Percentiles rank a stretch among this genome's conserved stretches.
Conservation (phyloP, 1,140 invertebrate species). For the Eupristina koningsbergeri region DNA sequence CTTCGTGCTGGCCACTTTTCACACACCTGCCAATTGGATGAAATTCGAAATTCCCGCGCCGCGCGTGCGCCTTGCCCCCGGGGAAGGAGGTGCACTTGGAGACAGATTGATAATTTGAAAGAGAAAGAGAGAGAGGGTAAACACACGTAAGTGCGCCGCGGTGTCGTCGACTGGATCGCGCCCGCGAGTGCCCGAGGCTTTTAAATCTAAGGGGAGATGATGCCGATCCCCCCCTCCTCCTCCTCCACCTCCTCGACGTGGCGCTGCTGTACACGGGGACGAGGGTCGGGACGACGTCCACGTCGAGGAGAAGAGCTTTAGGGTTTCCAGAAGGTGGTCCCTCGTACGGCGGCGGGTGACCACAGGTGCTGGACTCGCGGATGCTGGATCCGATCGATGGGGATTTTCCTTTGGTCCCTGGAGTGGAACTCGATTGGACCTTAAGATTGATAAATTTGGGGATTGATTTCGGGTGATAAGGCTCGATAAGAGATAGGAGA, state of each 20-base stretch:
- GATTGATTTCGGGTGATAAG: background rate
- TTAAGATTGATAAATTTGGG: background rate
- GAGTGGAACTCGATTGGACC: background rate
- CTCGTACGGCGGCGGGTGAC: no score
- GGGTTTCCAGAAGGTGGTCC: no score
- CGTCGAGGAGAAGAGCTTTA: background rate
- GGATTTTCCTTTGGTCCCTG: background rate
- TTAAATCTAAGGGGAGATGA: constrained; percentile 49
- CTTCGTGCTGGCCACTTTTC: background rate
- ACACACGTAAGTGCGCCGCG: constrained; percentile 21
- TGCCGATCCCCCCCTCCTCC: background rate
- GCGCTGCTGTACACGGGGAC: background rate
- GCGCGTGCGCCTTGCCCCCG: constrained; percentile 3
- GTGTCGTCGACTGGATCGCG: constrained; percentile 38
- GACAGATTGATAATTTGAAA: background rate
- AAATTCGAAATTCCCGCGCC: constrained; percentile 20
- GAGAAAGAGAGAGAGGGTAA: constrained; percentile 24
- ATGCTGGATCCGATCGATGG: background rate
- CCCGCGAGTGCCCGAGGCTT: constrained; percentile 32
- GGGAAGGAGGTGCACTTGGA: background rate
- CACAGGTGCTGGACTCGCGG: no score
- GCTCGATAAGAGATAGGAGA: background rate
- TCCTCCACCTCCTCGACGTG: background rate
- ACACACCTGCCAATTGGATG: background rate
- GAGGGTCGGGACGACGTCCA: background rate